Evolutionary conservation across 2,113 vertebrate species (phyloP).

Genomic region (Chaetodon trifascialis): DNA sequence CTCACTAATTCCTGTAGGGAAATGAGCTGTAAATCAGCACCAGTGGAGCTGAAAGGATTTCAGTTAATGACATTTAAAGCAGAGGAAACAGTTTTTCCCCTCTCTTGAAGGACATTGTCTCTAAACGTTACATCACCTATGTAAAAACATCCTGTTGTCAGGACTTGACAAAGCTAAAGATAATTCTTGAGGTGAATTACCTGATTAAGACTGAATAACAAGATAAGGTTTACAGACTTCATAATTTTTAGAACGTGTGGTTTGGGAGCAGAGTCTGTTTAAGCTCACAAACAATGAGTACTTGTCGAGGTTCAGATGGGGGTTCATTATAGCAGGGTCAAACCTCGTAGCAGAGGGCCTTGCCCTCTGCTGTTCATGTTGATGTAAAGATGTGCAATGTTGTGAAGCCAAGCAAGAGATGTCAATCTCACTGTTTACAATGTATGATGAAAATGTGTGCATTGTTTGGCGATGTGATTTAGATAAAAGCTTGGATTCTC

Average conservation of each 20-base stretch:
- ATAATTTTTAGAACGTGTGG: neutral
- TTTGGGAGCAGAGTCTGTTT: neutral
- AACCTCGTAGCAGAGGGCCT: neutral
- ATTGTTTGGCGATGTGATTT: neutral
- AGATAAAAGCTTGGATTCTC: constrained; percentile 5
- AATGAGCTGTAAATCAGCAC: neutral
- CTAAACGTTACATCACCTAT: neutral
- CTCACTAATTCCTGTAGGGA: neutral
- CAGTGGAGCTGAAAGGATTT: neutral
- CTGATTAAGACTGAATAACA: neutral
- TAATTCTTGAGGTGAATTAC: neutral
- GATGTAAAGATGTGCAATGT: neutral
- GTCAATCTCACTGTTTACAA: constrained; percentile 20
- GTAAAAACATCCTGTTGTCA: constrained; percentile 54
- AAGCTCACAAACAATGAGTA: neutral
- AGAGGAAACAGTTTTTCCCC: neutral
- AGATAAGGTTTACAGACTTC: neutral
- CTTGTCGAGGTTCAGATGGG: neutral
- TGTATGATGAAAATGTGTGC: neutral
- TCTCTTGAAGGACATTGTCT: constrained; percentile 14
- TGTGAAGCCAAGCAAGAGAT: neutral
- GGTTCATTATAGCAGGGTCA: neutral
- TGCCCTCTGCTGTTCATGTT: neutral
- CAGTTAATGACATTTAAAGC: neutral
- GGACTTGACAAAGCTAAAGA: neutral